phyloP scores from a whole-genome alignment of 2,888 invertebrate genomes.

The Ditylenchus weischeri region DNA sequence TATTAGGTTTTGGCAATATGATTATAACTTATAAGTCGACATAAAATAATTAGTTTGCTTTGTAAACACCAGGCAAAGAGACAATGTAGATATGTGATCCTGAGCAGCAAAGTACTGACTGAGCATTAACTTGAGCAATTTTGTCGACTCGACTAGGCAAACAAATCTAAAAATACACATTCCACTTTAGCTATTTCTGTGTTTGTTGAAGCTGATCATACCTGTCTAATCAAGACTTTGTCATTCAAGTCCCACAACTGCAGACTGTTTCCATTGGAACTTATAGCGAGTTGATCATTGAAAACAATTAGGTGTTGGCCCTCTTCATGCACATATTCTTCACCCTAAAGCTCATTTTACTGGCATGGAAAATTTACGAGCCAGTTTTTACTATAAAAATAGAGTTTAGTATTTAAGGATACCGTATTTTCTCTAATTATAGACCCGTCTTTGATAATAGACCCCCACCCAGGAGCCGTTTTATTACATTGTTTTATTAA shows the following conservation, averaged over 20 bases:
- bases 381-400: no score
- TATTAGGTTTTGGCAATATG: constrained; percentile 23
- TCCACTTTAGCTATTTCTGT: not conserved
- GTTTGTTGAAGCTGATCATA: constrained; percentile 2
- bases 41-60: not conserved
- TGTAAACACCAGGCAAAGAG: constrained; percentile 31
- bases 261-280: constrained; percentile 36
- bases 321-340: no score
- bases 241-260: constrained; percentile 49
- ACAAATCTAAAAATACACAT: constrained; percentile 33
- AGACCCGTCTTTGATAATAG: no score
- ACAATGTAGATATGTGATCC: constrained; percentile 43
- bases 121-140: constrained; percentile 33
- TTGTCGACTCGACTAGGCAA: constrained; percentile 38
- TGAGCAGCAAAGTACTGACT: constrained; percentile 41
- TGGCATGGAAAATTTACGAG: no score
- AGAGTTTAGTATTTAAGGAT: no score
- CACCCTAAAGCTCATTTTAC: no score
- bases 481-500: no score
- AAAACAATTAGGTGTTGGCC: constrained; percentile 37
- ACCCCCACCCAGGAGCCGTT: no score
- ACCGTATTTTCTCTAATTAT: no score
- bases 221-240: constrained; percentile 42
- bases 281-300: constrained; percentile 39
- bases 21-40: not conserved